phyloP scores from a whole-genome alignment of 2,888 invertebrate genomes.

The Polyploca ridens region DNA sequence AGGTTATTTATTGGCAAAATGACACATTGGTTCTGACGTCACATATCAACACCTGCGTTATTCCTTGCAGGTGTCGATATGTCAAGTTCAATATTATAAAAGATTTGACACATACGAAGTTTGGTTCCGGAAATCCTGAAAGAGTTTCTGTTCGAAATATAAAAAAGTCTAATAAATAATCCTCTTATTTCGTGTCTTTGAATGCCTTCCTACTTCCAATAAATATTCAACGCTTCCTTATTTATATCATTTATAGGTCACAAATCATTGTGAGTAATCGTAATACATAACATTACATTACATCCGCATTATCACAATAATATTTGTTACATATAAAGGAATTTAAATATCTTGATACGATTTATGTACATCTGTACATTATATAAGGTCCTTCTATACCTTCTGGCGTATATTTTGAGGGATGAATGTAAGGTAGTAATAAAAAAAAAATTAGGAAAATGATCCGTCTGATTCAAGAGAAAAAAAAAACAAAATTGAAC shows the following conservation, averaged over 20 bases:
- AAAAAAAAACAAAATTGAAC: too few species aligned
- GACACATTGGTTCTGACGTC: background rate
- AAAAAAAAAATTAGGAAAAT: too few species aligned
- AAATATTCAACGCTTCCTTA: constrained; percentile 11
- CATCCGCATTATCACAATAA: constrained; percentile 2
- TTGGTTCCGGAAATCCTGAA: too few species aligned
- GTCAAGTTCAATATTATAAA: background rate
- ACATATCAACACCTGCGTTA: background rate
- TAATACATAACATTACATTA: constrained; percentile 1
- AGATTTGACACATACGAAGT: background rate
- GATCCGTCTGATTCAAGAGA: too few species aligned
- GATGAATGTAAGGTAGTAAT: too few species aligned
- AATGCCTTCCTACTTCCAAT: background rate
- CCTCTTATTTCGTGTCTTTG: background rate
- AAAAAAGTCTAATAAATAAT: background rate
- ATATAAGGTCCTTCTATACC: too few species aligned
- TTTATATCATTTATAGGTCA: constrained; percentile 11
- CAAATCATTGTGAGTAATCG: constrained; percentile 3
- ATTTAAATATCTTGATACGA: background rate
- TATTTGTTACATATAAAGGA: background rate
- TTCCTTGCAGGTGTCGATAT: background rate
- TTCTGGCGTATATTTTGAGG: too few species aligned
- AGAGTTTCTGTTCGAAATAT: too few species aligned
- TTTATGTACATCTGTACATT: background rate
- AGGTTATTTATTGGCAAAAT: background rate